Evolutionary conservation across 2,888 invertebrate genomes (phyloP).

Genomic region (Polymixis lichenea): DNA sequence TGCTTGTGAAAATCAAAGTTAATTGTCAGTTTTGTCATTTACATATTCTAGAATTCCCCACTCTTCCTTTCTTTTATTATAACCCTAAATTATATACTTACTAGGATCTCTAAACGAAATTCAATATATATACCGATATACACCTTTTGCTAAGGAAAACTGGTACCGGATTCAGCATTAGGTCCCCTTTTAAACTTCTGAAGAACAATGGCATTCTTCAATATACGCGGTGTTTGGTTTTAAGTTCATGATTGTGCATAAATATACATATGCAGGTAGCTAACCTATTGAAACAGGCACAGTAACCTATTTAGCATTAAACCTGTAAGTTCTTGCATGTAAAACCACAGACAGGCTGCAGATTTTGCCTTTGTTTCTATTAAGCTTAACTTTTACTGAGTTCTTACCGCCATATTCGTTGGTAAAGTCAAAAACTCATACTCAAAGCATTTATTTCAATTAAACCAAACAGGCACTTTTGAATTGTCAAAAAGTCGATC

Average conservation of each 20-base stretch:
- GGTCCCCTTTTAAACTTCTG: conserved; percentile 25
- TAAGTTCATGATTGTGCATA: conserved; percentile 12
- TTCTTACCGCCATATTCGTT: background rate
- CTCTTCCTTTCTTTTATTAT: background rate
- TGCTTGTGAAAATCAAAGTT: background rate
- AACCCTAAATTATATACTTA: too few relatives aligned
- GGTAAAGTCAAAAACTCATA: background rate
- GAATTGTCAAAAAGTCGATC: too few relatives aligned
- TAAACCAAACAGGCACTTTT: too few relatives aligned
- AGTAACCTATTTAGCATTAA: conserved; percentile 20
- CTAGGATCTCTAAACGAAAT: background rate
- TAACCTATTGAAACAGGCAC: background rate
- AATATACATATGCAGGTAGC: background rate
- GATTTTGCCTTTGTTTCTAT: background rate
- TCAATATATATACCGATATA: background rate
- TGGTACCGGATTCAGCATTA: conserved; percentile 37
- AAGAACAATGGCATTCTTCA: conserved; percentile 55
- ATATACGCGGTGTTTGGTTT: conserved; percentile 13
- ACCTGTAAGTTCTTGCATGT: background rate
- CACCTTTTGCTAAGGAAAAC: conserved; percentile 15
- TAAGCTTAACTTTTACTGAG: background rate
- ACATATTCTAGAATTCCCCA: background rate
- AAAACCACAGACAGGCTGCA: rapidly evolving
- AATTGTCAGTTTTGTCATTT: background rate
- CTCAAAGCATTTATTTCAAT: too few relatives aligned